A percentile compares a stretch with the other conserved stretches of the same genome.
phyloP scores from a whole-genome alignment of 2,113 vertebrate species.

The Alosa alosa region DNA sequence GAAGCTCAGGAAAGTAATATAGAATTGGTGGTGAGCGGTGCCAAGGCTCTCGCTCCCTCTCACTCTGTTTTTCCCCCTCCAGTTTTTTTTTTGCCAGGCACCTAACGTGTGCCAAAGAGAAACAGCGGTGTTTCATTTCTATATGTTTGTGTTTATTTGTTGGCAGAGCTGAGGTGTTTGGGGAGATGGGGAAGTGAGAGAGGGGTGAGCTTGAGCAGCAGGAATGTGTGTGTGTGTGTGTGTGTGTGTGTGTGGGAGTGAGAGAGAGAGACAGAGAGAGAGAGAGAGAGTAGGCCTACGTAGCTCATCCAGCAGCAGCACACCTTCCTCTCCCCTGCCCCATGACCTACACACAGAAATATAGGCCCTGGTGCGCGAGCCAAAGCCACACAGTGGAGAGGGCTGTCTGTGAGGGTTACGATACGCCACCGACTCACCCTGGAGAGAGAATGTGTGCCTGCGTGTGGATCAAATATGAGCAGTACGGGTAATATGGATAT shows the following conservation, averaged over 20 bases:
- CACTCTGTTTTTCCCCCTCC: not conserved
- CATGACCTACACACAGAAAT: slow-evolving; percentile 61
- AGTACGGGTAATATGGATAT: not conserved
- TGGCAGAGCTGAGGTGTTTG: not conserved
- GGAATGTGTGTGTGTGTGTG: slow-evolving; percentile 32
- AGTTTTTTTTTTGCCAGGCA: slow-evolving; percentile 38
- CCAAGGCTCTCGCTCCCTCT: slow-evolving; percentile 45
- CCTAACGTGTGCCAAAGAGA: slow-evolving; percentile 46
- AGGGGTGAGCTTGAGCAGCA: slow-evolving; percentile 34
- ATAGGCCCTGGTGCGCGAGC: slow-evolving; percentile 54
- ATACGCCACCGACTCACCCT: not conserved
- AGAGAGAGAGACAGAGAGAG: not conserved
- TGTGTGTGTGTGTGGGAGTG: slow-evolving; percentile 34
- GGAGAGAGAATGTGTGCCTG: not conserved
- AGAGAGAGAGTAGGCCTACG: not conserved
- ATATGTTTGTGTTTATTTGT: slow-evolving; percentile 46
- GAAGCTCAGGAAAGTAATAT: slow-evolving; percentile 47
- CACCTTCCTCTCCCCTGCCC: slow-evolving; percentile 53
- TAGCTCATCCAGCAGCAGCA: slow-evolving; percentile 23
- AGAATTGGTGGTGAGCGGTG: slow-evolving; percentile 35
- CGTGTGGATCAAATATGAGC: not conserved
- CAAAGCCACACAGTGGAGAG: slow-evolving; percentile 46
- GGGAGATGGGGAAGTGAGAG: slow-evolving; percentile 21
- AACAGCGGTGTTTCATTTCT: slow-evolving; percentile 27
- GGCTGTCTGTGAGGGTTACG: not conserved